Conservation (phyloP, 2,888 invertebrate genomes). For the Xanthia icteritia region DNA sequence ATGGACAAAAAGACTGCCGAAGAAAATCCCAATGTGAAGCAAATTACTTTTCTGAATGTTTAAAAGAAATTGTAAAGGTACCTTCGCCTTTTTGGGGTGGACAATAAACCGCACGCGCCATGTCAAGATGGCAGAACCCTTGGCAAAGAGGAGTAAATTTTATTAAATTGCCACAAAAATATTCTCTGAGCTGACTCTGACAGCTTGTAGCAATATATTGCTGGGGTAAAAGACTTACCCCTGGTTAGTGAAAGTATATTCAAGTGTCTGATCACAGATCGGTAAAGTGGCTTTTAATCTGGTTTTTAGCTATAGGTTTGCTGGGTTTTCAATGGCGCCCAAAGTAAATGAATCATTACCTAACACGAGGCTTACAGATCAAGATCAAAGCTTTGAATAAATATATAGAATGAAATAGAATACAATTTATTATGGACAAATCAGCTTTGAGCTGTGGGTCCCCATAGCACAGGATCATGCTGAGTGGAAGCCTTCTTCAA, state of each 20-base stretch:
- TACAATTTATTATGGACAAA: background rate
- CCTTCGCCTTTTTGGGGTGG: constrained; percentile 56
- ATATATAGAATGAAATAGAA: background rate
- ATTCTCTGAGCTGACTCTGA: constrained; percentile 69
- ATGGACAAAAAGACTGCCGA: constrained; percentile 52
- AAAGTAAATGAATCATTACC: background rate
- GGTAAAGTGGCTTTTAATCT: background rate
- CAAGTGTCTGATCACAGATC: background rate
- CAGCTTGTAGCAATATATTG: constrained; percentile 65
- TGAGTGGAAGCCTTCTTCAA: too few species aligned
- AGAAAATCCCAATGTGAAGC: constrained; percentile 55
- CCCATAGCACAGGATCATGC: too few species aligned
- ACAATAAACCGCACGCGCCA: constrained; percentile 79
- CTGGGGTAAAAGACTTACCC: constrained; percentile 23
- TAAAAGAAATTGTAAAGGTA: constrained; percentile 64
- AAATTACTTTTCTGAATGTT: constrained; percentile 66
- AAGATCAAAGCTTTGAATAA: background rate
- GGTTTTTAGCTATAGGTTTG: background rate
- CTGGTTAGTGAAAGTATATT: constrained; percentile 1
- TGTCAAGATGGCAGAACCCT: constrained; percentile 70
- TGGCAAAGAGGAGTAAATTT: constrained; percentile 73
- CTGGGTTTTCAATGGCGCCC: background rate
- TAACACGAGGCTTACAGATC: too few species aligned
- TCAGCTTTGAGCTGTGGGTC: too few species aligned
- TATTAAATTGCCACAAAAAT: constrained; percentile 80